Evolutionary conservation across 1,140 invertebrate genomes (phyloP), one percentile per base, ranked within the genome.

Genomic region (Drosophila ercepeae): DNA sequence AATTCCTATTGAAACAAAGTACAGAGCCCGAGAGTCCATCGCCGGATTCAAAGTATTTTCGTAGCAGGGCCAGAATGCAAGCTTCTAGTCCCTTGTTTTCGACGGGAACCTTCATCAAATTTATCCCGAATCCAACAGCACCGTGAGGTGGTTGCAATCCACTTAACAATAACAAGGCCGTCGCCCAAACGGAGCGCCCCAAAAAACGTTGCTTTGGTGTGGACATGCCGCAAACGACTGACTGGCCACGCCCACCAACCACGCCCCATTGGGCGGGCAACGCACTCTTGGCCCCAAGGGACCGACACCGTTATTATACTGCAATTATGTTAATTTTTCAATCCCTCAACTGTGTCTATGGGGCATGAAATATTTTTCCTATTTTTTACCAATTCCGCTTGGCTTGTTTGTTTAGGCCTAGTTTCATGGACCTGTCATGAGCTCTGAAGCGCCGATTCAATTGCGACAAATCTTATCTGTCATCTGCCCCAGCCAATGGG

Each of bases 311-410:
- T 64, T 68, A 75, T 86, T 86, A 86, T 76, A 86, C 75, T 54
- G 52, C 76, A 86, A 84, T 84, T 84, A 86, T 86, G 76, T 63
- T 84, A 75, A 84, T 86, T 81, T 48, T 81, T 71, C 61, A 69
- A 76, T 73, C 52, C 60, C 44, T 55, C 45, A 45, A 51, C 54
- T 48, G 69, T 23, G 21, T 27, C n/a, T 57, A 46, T 57, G 50
- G n/a, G 27, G 14, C 54, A 27, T 52, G 18, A 68, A 67, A 45
- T 59, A 53, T 57, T 53, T 65, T 29, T 55, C 36, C 16, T 39
- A 14, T 16, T 39, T 60, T 73, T 68, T 41, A 55, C 19, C 39
- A 27, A 23, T 29, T 36, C 25, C 13, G 13, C n/a, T n/a, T 7
- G 36, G 21, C 7, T 18, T 74, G 71, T 74, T 65, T 65, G 71